Percentiles rank a stretch among this genome's conserved stretches.
These are phyloP conservation scores for Chrysotoxum bicinctum DNA, from an alignment of 2,888 invertebrate genomes.

Conservation along the genomic window DNA sequence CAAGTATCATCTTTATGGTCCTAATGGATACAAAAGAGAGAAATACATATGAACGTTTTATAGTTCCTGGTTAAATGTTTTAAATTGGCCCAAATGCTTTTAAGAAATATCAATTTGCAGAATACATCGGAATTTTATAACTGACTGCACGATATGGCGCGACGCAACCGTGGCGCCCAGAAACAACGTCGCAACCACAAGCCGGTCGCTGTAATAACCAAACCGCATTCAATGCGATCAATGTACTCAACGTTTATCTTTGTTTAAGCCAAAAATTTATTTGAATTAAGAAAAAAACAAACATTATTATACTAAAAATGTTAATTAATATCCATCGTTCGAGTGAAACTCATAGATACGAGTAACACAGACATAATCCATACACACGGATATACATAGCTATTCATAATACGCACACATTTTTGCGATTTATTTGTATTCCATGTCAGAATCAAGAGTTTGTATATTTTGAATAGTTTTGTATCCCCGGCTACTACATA, in stretches of 20 bases:
- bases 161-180: neutral
- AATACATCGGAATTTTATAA: neutral
- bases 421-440: constrained; percentile 1
- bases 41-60: neutral
- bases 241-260: constrained; percentile 20
- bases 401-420: neutral
- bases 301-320: neutral
- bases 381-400: too few relatives aligned
- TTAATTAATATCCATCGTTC: constrained; percentile 9
- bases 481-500: neutral
- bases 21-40: neutral
- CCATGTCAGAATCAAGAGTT: neutral
- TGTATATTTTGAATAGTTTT: neutral
- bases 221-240: neutral
- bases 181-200: neutral
- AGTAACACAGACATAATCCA: neutral
- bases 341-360: neutral
- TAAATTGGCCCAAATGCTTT: constrained; percentile 11
- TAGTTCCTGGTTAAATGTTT: constrained; percentile 1
- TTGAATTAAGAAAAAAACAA: neutral
- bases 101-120: constrained; percentile 2
- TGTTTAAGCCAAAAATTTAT: constrained; percentile 11
- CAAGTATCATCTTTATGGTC: neutral
- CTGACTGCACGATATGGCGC: neutral
- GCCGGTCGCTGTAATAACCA: neutral